Evolutionary conservation across 2,113 vertebrate species (phyloP).

Genomic region (Spheniscus mendiculus): DNA sequence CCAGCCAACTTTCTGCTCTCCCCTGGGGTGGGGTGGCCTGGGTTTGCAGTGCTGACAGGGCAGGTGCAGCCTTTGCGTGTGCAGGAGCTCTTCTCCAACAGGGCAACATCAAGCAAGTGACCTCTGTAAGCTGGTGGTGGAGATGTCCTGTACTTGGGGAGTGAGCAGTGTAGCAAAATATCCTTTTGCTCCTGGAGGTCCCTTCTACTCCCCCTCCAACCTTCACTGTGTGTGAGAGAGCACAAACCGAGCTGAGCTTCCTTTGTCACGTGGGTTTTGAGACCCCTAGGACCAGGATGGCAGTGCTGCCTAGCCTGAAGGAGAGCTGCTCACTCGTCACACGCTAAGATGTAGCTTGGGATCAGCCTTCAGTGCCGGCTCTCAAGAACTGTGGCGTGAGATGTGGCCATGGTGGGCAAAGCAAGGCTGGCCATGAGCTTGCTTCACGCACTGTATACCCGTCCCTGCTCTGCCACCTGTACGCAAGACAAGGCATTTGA

Average conservation of each 20-base stretch:
- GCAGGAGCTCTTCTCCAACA: background rate
- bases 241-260: background rate
- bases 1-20: background rate
- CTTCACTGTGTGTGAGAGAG: background rate
- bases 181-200: background rate
- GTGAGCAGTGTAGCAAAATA: background rate
- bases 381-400: background rate
- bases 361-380: background rate
- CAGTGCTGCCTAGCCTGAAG: background rate
- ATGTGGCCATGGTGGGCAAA: background rate
- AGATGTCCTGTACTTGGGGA: background rate
- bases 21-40: background rate
- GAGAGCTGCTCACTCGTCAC: background rate
- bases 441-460: rapidly evolving
- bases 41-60: rapidly evolving
- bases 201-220: background rate
- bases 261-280: background rate
- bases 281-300: background rate
- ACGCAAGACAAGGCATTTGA: background rate
- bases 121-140: background rate
- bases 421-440: background rate
- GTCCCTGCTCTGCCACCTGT: rapidly evolving
- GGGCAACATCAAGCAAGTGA: background rate
- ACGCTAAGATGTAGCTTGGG: background rate
- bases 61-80: background rate